Percentiles rank a stretch among this genome's conserved stretches.
Conservation (phyloP, 2,113 vertebrate genomes). For the Hemibagrus wyckioides region DNA sequence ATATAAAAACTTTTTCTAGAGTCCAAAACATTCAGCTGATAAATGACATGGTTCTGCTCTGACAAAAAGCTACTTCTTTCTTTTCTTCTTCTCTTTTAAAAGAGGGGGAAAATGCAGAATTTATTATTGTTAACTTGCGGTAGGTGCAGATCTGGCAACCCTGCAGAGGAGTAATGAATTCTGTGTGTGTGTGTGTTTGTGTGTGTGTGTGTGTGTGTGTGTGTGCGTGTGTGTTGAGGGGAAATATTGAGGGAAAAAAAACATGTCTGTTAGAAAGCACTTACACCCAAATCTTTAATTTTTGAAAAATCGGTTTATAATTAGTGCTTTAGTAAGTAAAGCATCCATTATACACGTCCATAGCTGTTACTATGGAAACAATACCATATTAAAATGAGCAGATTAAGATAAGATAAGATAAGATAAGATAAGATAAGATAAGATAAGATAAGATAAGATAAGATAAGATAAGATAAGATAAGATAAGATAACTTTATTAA, state of each 20-base stretch:
- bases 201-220: too few species aligned
- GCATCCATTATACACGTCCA: not conserved
- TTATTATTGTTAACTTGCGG: slow-evolving; percentile 54
- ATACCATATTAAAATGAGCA: not conserved
- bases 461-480: too few species aligned
- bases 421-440: too few species aligned
- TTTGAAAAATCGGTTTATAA: not conserved
- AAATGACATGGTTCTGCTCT: slow-evolving; percentile 90
- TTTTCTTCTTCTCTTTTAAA: slow-evolving; percentile 50
- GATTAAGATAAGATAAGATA: not conserved
- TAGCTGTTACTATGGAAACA: not conserved
- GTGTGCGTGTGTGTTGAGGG: too few species aligned
- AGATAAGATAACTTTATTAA: too few species aligned
- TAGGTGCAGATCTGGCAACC: slow-evolving; percentile 37
- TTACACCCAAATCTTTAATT: not conserved
- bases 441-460: too few species aligned
- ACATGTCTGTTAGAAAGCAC: too few species aligned
- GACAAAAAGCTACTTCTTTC: slow-evolving; percentile 71
- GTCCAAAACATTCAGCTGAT: slow-evolving; percentile 92
- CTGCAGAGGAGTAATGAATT: not conserved
- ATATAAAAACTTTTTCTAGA: slow-evolving; percentile 96
- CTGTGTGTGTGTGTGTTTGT: not conserved
- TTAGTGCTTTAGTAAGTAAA: not conserved
- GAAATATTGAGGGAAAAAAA: too few species aligned
- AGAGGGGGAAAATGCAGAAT: slow-evolving; percentile 56